Percentiles rank a stretch among this genome's conserved stretches.
Conservation (phyloP, 2,888 invertebrate species). For the Argyresthia goedartella region DNA sequence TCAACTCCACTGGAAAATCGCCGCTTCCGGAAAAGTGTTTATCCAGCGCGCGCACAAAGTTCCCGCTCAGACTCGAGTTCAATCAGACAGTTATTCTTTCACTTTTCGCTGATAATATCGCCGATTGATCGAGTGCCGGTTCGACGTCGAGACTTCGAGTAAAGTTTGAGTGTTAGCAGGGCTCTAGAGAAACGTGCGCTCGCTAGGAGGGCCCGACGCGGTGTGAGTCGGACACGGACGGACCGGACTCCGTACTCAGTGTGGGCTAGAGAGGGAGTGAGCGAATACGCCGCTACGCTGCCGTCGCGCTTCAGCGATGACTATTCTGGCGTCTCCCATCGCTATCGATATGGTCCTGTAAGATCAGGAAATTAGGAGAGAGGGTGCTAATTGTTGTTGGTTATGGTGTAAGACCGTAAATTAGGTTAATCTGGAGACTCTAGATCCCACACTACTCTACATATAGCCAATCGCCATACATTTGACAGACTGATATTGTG, state of each 20-base stretch:
- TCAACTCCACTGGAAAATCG: neutral
- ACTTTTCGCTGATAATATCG: neutral
- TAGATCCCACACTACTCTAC: no score
- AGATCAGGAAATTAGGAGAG: no score
- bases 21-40: neutral
- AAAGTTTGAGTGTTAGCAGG: constrained; percentile 44
- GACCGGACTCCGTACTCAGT: no score
- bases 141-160: constrained; percentile 36
- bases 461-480: no score
- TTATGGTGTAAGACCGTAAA: no score
- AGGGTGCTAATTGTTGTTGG: no score
- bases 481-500: no score
- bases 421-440: no score
- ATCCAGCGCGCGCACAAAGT: neutral
- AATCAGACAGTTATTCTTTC: neutral
- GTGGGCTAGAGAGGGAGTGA: constrained; percentile 14
- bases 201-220: constrained; percentile 37
- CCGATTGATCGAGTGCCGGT: neutral
- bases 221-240: constrained; percentile 24
- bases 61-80: neutral
- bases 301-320: constrained; percentile 12
- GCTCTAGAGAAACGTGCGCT: constrained; percentile 24
- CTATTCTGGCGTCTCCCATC: no score
- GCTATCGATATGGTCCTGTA: no score
- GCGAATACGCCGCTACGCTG: constrained; percentile 12